Percentiles rank a stretch among this genome's conserved stretches.
phyloP scores from a whole-genome alignment of 2,888 invertebrate species.

The Escarpia spicata region DNA sequence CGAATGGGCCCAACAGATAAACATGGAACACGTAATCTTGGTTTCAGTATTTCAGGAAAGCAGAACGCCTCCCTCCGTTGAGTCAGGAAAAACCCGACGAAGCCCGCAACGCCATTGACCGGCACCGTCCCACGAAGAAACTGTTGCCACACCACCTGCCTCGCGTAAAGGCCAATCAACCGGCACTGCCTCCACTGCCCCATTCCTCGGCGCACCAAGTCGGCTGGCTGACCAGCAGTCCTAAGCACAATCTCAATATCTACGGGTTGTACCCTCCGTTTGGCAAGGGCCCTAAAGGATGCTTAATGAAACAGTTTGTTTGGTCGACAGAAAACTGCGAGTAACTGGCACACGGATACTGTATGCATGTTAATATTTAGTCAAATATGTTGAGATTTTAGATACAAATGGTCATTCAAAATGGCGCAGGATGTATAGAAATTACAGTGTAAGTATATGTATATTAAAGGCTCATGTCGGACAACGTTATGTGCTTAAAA shows the following conservation, averaged over 20 bases:
- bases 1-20: no score
- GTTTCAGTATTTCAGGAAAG: no score
- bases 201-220: background rate
- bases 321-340: background rate
- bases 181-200: background rate
- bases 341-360: background rate
- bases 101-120: background rate
- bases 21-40: no score
- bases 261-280: background rate
- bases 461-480: background rate
- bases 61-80: background rate
- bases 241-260: background rate
- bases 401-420: background rate
- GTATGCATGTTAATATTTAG: background rate
- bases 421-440: background rate
- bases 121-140: background rate
- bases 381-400: background rate
- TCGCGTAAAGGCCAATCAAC: background rate
- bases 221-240: background rate
- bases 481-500: background rate
- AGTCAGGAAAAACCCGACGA: background rate
- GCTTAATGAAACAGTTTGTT: background rate
- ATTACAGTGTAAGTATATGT: background rate
- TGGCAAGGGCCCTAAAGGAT: background rate
- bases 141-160: background rate